A percentile compares a stretch with the other conserved stretches of the same genome.
Conservation (phyloP, 2,888 invertebrate species). For the Auanema sp. region DNA sequence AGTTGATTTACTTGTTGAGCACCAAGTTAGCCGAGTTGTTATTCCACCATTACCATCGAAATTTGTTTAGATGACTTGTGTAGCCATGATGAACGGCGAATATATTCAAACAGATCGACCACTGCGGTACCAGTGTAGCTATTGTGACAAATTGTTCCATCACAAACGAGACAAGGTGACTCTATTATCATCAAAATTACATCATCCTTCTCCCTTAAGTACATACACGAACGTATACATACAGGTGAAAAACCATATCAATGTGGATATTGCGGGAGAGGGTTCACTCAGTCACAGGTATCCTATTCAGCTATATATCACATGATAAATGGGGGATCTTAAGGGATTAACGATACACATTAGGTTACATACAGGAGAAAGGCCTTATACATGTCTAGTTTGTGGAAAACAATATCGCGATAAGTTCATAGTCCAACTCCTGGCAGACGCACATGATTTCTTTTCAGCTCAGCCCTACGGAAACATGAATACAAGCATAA, state of each 20-base stretch:
- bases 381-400: conserved; percentile 37
- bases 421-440: conserved; percentile 25
- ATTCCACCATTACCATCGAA: not conserved
- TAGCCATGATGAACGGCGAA: conserved; percentile 24
- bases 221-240: conserved; percentile 47
- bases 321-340: not conserved
- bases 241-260: conserved; percentile 55
- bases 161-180: conserved; percentile 43
- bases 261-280: conserved; percentile 48
- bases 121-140: conserved; percentile 39
- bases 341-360: conserved; percentile 38
- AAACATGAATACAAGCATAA: conserved; percentile 37
- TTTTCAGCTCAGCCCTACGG: conserved; percentile 46
- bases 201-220: conserved; percentile 14
- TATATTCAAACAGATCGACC: conserved; percentile 17
- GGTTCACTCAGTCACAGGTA: conserved; percentile 49
- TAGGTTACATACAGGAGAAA: conserved; percentile 46
- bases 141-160: conserved; percentile 47
- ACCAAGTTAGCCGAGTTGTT: not conserved
- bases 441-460: not conserved
- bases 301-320: not conserved
- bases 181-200: no score
- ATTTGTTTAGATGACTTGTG: conserved; percentile 13
- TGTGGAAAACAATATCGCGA: conserved; percentile 42
- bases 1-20: conserved; percentile 3